These are phyloP conservation scores for Drosophila leonis DNA, from an alignment of 2,888 invertebrate species.

Conservation along the genomic window DNA sequence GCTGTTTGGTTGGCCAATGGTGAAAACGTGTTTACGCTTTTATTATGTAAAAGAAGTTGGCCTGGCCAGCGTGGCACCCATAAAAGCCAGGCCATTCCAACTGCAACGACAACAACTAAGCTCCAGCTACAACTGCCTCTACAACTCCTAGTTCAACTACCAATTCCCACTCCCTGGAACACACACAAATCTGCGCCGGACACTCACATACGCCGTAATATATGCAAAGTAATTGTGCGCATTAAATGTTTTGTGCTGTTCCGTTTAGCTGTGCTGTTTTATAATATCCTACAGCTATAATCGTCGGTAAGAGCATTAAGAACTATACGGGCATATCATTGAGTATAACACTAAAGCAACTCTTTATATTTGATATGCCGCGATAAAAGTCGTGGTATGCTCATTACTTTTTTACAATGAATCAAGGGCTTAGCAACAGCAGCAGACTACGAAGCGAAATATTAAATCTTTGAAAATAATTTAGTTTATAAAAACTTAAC, in stretches of 20 bases:
- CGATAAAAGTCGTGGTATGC: not conserved
- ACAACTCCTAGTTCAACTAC: not conserved
- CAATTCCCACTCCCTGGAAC: constrained; percentile 9
- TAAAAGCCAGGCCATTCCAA: constrained; percentile 47
- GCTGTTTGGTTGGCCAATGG: constrained; percentile 59
- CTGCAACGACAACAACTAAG: constrained; percentile 1
- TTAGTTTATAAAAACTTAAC: not conserved
- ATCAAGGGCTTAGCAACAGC: not conserved
- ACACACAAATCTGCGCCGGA: constrained; percentile 51
- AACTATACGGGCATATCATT: constrained; percentile 3
- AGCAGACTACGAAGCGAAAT: no score
- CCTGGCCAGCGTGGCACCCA: constrained; percentile 12
- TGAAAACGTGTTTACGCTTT: constrained; percentile 81
- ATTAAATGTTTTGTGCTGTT: constrained; percentile 65
- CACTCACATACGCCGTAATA: constrained; percentile 58
- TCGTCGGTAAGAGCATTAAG: not conserved
- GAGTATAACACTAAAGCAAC: not conserved
- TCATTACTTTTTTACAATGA: not conserved
- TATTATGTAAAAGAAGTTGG: constrained; percentile 71
- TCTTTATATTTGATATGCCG: not conserved
- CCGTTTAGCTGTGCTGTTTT: constrained; percentile 38
- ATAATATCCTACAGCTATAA: constrained; percentile 16
- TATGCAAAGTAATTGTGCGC: constrained; percentile 79
- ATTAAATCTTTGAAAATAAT: not conserved
- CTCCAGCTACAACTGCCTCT: constrained; percentile 6